Percentiles rank a stretch among this genome's conserved stretches.
phyloP scores from a whole-genome alignment of 2,113 vertebrate genomes.

The Lamprologus lemairii region DNA sequence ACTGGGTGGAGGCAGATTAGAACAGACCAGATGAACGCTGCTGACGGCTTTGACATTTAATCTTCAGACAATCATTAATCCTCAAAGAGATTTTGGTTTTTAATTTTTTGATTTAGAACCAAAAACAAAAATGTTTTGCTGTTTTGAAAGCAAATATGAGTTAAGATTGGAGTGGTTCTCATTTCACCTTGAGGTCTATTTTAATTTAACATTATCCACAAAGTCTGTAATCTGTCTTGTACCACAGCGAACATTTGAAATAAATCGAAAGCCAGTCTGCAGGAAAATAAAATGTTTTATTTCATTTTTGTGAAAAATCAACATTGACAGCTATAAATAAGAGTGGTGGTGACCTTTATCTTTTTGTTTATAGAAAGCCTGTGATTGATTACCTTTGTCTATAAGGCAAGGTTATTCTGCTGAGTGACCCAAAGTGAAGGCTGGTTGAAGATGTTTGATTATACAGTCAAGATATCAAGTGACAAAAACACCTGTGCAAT shows the following conservation, averaged over 20 bases:
- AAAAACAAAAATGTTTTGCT: background rate
- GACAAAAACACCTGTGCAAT: background rate
- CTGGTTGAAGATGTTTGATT: background rate
- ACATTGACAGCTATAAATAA: slow-evolving; percentile 1
- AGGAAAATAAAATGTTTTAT: slow-evolving; percentile 49
- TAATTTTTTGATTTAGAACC: background rate
- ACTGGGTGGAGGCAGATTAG: slow-evolving; percentile 75
- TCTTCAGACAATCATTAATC: background rate
- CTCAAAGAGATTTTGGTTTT: background rate
- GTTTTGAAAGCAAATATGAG: background rate
- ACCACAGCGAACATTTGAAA: background rate
- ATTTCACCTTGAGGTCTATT: background rate
- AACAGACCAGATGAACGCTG: background rate
- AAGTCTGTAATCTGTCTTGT: background rate
- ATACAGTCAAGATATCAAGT: slow-evolving; percentile 8
- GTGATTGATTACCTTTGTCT: background rate
- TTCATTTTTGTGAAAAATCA: slow-evolving; percentile 25
- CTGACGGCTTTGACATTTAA: background rate
- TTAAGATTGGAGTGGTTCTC: background rate
- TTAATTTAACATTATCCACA: background rate
- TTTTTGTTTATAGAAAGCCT: background rate
- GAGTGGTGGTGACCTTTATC: background rate
- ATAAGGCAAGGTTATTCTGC: slow-evolving; percentile 26
- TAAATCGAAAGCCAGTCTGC: background rate
- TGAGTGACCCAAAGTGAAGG: background rate